Evolutionary conservation across 2,113 vertebrate species (phyloP).

Genomic region (Tursiops truncatus): DNA sequence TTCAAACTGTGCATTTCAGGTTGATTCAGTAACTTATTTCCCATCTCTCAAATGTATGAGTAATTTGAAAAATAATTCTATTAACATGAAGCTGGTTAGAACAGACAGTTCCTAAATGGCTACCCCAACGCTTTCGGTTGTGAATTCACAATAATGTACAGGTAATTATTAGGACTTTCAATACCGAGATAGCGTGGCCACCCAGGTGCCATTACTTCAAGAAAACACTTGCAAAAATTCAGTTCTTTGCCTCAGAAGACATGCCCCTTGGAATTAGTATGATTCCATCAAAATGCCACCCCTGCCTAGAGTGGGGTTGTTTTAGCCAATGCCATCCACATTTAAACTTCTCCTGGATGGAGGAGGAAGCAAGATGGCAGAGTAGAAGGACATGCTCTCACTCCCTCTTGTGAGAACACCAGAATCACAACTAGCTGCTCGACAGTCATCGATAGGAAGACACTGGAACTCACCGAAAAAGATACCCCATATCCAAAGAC

Average conservation of each 20-base stretch:
- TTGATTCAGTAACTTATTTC: slow-evolving; percentile 45
- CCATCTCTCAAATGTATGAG: slow-evolving; percentile 32
- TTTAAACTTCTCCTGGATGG: background rate
- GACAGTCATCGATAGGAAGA: too few relatives aligned
- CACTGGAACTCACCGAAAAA: too few relatives aligned
- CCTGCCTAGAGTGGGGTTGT: background rate
- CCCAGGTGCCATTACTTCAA: background rate
- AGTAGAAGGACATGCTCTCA: too few relatives aligned
- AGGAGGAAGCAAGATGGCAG: too few relatives aligned
- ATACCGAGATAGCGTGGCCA: background rate
- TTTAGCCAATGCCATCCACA: background rate
- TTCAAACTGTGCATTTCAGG: background rate
- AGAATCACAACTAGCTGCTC: too few relatives aligned
- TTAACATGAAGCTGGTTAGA: slow-evolving; percentile 16
- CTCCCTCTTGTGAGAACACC: too few relatives aligned
- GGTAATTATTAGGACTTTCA: background rate
- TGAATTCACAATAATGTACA: background rate
- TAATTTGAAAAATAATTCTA: slow-evolving; percentile 54
- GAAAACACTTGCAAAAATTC: background rate
- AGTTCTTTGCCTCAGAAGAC: background rate
- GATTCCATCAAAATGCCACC: background rate
- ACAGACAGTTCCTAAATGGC: background rate
- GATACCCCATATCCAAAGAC: too few relatives aligned
- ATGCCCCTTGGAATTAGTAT: background rate
- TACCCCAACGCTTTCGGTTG: background rate